phyloP scores from a whole-genome alignment of 2,797 vertebrate species.

The Chaunax sp. region DNA sequence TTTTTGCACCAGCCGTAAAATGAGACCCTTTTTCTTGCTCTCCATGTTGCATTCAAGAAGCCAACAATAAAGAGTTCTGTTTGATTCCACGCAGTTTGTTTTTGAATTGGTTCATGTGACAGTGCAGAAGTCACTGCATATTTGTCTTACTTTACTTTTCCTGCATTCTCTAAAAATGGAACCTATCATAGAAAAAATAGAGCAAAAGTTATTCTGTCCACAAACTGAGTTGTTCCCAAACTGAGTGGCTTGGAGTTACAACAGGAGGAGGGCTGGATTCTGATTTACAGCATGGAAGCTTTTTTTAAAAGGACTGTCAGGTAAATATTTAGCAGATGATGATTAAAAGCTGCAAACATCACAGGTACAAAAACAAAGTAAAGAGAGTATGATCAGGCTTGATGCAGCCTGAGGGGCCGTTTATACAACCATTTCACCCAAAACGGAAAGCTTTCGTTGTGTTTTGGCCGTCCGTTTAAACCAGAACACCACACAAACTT shows the following conservation, averaged over 20 bases:
- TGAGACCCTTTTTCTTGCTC: constrained; percentile 51
- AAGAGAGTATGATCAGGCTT: too few species aligned
- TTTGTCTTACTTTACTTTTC: background rate
- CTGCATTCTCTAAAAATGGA: background rate
- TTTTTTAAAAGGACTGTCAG: background rate
- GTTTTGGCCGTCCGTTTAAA: too few species aligned
- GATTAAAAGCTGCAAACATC: too few species aligned
- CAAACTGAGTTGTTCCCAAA: background rate
- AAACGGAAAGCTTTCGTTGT: too few species aligned
- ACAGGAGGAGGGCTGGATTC: background rate
- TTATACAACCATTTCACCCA: too few species aligned
- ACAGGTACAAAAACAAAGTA: background rate
- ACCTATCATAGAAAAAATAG: background rate
- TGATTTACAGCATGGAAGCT: background rate
- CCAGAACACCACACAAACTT: too few species aligned
- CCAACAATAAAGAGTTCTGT: constrained; percentile 21
- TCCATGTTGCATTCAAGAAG: constrained; percentile 40
- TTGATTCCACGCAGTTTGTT: constrained; percentile 15
- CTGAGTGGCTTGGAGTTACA: background rate
- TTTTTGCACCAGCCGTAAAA: constrained; percentile 44
- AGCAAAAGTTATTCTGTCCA: background rate
- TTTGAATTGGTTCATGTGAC: constrained; percentile 12
- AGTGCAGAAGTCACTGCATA: background rate
- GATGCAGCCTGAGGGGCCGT: too few species aligned
- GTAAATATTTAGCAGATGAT: background rate